Evolutionary conservation across 2,113 vertebrate genomes (phyloP), one percentile per base, ranked within the genome.

Genomic region (Macrotus californicus): DNA sequence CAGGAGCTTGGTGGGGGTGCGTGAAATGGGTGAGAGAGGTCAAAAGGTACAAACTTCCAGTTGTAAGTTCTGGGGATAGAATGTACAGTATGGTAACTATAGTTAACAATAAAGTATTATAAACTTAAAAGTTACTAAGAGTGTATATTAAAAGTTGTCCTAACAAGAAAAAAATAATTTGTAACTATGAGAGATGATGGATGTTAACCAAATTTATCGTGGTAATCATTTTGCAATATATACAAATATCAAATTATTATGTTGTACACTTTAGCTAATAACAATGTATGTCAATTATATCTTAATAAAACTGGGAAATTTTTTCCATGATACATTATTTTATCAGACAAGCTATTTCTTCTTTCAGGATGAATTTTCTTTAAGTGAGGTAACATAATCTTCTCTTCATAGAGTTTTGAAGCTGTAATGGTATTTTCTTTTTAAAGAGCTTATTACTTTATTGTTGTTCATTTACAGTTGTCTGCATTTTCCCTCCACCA

Each of bases 321-420:
- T 76, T 76, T 76, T 34, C 15, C 67, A 89, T 26, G 46, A 54
- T 48, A 95, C 13, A 79, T 69, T 39, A 61, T 34, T 96, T 95
- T 70, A 84, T 80, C 91, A 61, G 7, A 59, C 46, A 64, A 26
- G 26, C 22, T 59, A 48, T 80, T 97, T 94, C 22, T 70, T 79
- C 88, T 80, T 91, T 96, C 39, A 70, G 29, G 22, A n/a, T 59
- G 34, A 87, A 64, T 76, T 91, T 94, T 86, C 75, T 75, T 86
- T 76, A 72, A 91, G 34, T 88, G 69, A 6, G 52, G 79, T 81
- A 81, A 59, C 22, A 1, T 5, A 59, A 36, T 31, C 79, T 59
- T 59, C 18, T 6, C 41, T 26, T 41, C 54, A 43, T 31, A 61
- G 54, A 56, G 39, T 41, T 82, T 64, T 43, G 26, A 61, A 61